These are phyloP conservation scores for Nebria salina DNA, from an alignment of 2,888 invertebrate genomes.

Conservation along the genomic window DNA sequence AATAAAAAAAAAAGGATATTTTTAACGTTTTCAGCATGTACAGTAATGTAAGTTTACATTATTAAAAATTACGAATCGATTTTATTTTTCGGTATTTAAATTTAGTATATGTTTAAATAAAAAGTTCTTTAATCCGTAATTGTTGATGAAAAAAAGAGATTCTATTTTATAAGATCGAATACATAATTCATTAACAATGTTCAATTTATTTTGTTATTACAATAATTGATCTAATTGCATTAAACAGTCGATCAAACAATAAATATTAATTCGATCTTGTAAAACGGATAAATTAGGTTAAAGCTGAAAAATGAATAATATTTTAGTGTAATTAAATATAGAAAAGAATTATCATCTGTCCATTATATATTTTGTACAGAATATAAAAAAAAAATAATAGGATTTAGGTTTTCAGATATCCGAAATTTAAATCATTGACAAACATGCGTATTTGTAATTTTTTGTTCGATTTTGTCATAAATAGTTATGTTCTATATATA, in stretches of 20 bases:
- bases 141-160: conserved; percentile 16
- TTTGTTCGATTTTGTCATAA: too few species aligned
- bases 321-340: conserved; percentile 4
- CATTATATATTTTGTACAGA: conserved; percentile 39
- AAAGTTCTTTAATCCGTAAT: conserved; percentile 21
- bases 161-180: neutral
- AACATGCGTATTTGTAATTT: too few species aligned
- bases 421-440: conserved; percentile 16
- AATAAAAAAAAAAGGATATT: conserved; percentile 36
- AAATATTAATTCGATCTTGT: neutral
- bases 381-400: conserved; percentile 13
- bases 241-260: neutral
- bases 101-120: conserved; percentile 25
- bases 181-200: neutral
- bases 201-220: neutral
- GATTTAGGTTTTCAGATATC: conserved; percentile 14
- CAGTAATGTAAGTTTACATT: conserved; percentile 21
- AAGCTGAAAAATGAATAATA: conserved; percentile 3
- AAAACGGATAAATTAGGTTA: conserved; percentile 8
- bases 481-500: neutral
- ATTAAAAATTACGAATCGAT: conserved; percentile 3
- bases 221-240: too few species aligned
- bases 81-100: conserved; percentile 33
- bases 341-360: conserved; percentile 9
- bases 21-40: conserved; percentile 46